phyloP scores from a whole-genome alignment of 2,797 vertebrate genomes.

The Trachops cirrhosus region DNA sequence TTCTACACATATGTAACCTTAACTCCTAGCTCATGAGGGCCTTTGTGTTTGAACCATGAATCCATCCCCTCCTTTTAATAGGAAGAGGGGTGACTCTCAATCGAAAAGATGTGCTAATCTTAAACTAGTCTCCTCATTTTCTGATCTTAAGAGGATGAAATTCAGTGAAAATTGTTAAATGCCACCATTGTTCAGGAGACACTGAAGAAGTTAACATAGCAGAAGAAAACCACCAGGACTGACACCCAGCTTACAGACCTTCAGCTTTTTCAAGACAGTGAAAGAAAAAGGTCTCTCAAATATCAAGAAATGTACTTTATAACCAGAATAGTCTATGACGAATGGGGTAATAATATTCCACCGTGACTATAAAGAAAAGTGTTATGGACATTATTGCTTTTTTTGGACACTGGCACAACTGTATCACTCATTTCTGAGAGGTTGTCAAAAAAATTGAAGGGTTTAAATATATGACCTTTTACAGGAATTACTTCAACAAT shows the following conservation, averaged over 20 bases:
- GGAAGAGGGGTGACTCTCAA: neutral
- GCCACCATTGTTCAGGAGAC: constrained; percentile 41
- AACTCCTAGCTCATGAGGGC: neutral
- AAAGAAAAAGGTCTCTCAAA: constrained; percentile 57
- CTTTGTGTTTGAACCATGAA: neutral
- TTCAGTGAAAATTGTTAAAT: constrained; percentile 47
- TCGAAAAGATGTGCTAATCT: neutral
- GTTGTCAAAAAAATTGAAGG: constrained; percentile 81
- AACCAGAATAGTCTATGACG: constrained; percentile 46
- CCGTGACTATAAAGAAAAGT: constrained; percentile 54
- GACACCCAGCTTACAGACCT: neutral
- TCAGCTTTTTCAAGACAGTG: neutral
- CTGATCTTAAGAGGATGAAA: neutral
- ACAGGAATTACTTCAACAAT: constrained; percentile 82
- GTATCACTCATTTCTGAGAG: constrained; percentile 78
- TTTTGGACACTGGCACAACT: constrained; percentile 73
- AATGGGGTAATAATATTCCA: constrained; percentile 64
- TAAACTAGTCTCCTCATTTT: neutral
- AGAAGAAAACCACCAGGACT: constrained; percentile 16
- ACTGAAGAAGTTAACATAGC: constrained; percentile 51
- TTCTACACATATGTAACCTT: neutral
- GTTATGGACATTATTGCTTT: constrained; percentile 68
- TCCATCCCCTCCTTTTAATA: neutral
- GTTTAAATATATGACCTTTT: constrained; percentile 84
- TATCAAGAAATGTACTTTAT: constrained; percentile 45